Evolutionary conservation across 2,113 vertebrate species (phyloP).

Genomic region (Glaucidium brasilianum): DNA sequence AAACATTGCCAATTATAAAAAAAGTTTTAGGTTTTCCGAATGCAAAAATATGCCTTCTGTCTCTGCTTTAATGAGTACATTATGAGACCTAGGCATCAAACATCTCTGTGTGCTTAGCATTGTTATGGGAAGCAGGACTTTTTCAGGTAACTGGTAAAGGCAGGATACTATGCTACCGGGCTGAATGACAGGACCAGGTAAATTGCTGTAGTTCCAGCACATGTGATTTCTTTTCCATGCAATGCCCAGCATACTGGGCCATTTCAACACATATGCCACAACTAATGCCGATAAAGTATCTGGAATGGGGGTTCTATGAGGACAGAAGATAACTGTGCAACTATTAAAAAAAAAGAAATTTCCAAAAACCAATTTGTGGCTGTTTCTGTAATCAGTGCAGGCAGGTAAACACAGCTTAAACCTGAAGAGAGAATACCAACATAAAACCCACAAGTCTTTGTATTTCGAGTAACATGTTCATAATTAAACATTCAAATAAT

Average conservation of each 20-base stretch:
- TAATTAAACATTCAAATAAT: not conserved
- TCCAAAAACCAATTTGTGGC: not conserved
- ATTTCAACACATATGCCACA: not conserved
- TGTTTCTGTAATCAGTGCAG: not conserved
- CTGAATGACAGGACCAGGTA: not conserved
- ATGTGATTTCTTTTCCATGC: not conserved
- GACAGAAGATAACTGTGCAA: not conserved
- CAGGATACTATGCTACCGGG: rapidly evolving
- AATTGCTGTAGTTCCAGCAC: not conserved
- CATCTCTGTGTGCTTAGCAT: not conserved
- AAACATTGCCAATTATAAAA: not conserved
- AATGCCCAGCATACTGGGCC: not conserved
- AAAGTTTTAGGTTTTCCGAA: not conserved
- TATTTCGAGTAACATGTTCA: not conserved
- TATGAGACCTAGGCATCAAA: not conserved
- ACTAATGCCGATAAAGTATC: not conserved
- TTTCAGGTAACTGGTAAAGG: not conserved
- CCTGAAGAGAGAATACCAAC: not conserved
- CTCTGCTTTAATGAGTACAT: not conserved
- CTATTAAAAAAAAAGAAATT: not conserved
- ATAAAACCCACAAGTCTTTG: not conserved
- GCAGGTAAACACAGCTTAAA: not conserved
- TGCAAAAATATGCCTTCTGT: not conserved
- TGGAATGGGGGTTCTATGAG: not conserved
- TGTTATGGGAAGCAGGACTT: not conserved